A percentile compares a stretch with the other conserved stretches of the same genome.
These are phyloP conservation scores for Ophraella communa DNA, from an alignment of 2,888 invertebrate genomes.

Conservation along the genomic window DNA sequence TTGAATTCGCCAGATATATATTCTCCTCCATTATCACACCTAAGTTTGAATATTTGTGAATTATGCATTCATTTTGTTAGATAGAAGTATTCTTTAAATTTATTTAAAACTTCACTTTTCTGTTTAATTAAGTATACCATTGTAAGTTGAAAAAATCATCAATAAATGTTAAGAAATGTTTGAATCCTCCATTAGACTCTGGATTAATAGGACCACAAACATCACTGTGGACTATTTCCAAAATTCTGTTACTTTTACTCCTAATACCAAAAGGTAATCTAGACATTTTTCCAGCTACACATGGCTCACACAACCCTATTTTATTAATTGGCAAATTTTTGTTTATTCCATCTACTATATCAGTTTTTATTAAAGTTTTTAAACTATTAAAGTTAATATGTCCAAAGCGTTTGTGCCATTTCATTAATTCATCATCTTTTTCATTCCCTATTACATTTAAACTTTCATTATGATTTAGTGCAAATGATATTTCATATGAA, in stretches of 20 bases:
- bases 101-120: no score
- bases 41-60: no score
- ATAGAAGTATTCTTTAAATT: no score
- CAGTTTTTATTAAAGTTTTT: slow-evolving; percentile 5
- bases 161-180: no score
- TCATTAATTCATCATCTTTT: background rate
- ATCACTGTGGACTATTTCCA: slow-evolving; percentile 27
- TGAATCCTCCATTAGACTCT: no score
- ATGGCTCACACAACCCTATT: slow-evolving; percentile 34
- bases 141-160: no score
- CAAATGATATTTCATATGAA: slow-evolving; percentile 31
- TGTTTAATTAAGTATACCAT: no score
- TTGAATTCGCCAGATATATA: no score
- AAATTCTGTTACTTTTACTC: slow-evolving; percentile 24
- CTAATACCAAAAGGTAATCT: slow-evolving; percentile 25
- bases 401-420: slow-evolving; percentile 9
- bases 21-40: no score
- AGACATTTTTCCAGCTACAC: slow-evolving; percentile 32
- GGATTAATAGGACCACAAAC: no score
- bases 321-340: slow-evolving; percentile 23
- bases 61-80: no score
- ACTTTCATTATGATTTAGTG: slow-evolving; percentile 12
- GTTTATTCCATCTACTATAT: slow-evolving; percentile 29
- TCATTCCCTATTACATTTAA: slow-evolving; percentile 1
- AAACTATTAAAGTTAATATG: slow-evolving; percentile 4